Evolutionary conservation across 1,140 invertebrate species (phyloP).

Genomic region (Heliconius congener): DNA sequence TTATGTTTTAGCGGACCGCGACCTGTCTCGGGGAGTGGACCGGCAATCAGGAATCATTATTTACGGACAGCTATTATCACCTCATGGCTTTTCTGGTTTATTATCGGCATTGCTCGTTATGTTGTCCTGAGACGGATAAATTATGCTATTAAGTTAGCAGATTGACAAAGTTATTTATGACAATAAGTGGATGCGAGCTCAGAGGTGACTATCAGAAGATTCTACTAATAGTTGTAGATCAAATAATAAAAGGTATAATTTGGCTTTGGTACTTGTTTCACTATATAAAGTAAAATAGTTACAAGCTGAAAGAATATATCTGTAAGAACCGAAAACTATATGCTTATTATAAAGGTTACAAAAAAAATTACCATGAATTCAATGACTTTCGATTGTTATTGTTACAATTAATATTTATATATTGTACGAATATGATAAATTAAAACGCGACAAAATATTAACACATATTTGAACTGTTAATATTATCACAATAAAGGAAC

Average conservation of each 20-base stretch:
- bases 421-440: no score
- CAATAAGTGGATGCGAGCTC: constrained; percentile 53
- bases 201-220: constrained; percentile 3
- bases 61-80: constrained; percentile 78
- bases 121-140: constrained; percentile 76
- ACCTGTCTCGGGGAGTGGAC: constrained; percentile 58
- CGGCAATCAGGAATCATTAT: constrained; percentile 78
- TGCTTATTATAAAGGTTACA: no score
- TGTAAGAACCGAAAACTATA: no score
- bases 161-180: constrained; percentile 80
- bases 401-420: no score
- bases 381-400: no score
- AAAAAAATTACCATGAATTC: background rate
- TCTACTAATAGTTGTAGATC: background rate
- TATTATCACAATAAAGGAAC: no score
- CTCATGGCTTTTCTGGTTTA: constrained; percentile 78
- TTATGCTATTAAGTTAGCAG: constrained; percentile 78
- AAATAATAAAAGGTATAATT: background rate
- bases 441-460: no score
- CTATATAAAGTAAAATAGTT: background rate
- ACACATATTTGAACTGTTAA: no score
- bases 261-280: background rate
- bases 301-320: no score
- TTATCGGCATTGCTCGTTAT: constrained; percentile 77
- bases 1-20: constrained; percentile 52